Conservation (phyloP, 2,888 invertebrate genomes). For the Prenolepis imparis region DNA sequence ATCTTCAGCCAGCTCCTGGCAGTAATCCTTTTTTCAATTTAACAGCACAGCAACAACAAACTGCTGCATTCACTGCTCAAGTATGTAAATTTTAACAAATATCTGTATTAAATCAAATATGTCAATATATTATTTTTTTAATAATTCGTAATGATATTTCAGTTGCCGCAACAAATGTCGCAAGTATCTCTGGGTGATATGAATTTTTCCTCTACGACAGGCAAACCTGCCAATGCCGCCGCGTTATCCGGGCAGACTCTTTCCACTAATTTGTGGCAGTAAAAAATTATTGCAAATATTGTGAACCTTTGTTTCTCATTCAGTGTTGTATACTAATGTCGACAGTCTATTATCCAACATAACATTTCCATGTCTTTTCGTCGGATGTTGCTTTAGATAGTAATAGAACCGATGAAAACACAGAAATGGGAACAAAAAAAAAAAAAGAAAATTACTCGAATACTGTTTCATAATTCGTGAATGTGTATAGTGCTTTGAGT, state of each 20-base stretch:
- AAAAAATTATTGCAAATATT: slow-evolving; percentile 75
- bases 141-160: slow-evolving; percentile 58
- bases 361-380: slow-evolving; percentile 63
- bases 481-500: slow-evolving; percentile 63
- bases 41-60: slow-evolving; percentile 76
- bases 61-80: slow-evolving; percentile 76
- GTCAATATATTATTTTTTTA: slow-evolving; percentile 15
- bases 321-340: slow-evolving; percentile 78
- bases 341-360: slow-evolving; percentile 65
- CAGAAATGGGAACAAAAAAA: slow-evolving; percentile 19
- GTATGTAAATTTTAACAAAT: slow-evolving; percentile 65
- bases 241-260: slow-evolving; percentile 83
- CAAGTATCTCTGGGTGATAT: slow-evolving; percentile 86
- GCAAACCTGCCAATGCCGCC: slow-evolving; percentile 74
- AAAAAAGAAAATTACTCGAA: slow-evolving; percentile 52
- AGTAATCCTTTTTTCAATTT: slow-evolving; percentile 85
- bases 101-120: not conserved
- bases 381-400: slow-evolving; percentile 61
- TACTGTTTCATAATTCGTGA: slow-evolving; percentile 60
- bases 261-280: slow-evolving; percentile 86
- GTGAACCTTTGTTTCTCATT: slow-evolving; percentile 78
- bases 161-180: slow-evolving; percentile 87
- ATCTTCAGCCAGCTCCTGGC: slow-evolving; percentile 84
- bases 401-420: slow-evolving; percentile 57
- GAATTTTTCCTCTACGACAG: slow-evolving; percentile 77